Evolutionary conservation across 2,888 invertebrate species (phyloP).

Genomic region (Lymantria monacha): DNA sequence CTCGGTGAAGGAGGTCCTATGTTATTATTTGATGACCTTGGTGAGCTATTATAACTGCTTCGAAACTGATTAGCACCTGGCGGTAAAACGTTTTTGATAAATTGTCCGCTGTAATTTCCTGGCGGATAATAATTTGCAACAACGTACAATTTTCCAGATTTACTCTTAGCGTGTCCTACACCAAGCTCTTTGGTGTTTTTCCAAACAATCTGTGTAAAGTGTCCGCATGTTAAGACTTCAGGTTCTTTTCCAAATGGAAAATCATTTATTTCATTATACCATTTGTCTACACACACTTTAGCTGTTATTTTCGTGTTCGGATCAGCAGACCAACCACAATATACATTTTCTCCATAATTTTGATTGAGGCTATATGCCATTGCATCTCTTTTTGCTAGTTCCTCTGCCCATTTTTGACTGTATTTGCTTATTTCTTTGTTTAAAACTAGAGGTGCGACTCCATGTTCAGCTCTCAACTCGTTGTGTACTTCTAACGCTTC

Average conservation of each 20-base stretch:
- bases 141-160: conserved; percentile 90
- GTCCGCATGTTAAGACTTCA: conserved; percentile 83
- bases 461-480: conserved; percentile 70
- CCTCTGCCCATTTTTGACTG: conserved; percentile 88
- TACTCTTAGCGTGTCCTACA: conserved; percentile 88
- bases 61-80: conserved; percentile 70
- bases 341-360: conserved; percentile 87
- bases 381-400: conserved; percentile 83
- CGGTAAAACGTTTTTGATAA: conserved; percentile 85
- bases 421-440: conserved; percentile 84
- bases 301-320: conserved; percentile 85
- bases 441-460: conserved; percentile 72
- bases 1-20: conserved; percentile 50
- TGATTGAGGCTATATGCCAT: conserved; percentile 85
- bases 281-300: conserved; percentile 86
- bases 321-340: conserved; percentile 86
- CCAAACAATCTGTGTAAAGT: conserved; percentile 93
- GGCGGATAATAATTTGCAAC: conserved; percentile 93
- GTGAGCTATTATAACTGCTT: conserved; percentile 30
- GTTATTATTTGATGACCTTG: conserved; percentile 57
- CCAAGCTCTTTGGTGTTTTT: conserved; percentile 88
- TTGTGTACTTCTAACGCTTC: conserved; percentile 71
- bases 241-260: conserved; percentile 87
- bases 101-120: conserved; percentile 89
- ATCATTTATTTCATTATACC: conserved; percentile 89